These are phyloP conservation scores for Odiellus spinosus DNA, from an alignment of 2,888 invertebrate genomes.

Conservation along the genomic window DNA sequence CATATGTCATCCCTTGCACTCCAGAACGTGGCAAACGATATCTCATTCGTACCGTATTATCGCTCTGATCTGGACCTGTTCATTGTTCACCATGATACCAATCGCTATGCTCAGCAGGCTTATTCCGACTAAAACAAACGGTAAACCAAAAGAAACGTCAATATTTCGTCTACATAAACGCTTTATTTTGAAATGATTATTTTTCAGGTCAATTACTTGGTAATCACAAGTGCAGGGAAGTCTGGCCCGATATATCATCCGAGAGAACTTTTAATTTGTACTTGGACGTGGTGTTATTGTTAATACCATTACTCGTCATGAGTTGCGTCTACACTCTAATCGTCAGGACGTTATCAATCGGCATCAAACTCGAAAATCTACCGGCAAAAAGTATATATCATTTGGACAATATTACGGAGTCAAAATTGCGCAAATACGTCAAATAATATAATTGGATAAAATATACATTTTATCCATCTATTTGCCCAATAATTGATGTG, in stretches of 20 bases:
- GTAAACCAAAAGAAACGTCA: no score
- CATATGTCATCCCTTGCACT: slow-evolving; percentile 56
- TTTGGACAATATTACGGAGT: no score
- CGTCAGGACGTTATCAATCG: slow-evolving; percentile 36
- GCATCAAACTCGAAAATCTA: slow-evolving; percentile 4
- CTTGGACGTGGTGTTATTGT: slow-evolving; percentile 44
- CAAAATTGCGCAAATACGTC: no score
- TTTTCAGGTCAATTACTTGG: slow-evolving; percentile 31
- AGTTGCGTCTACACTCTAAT: slow-evolving; percentile 46
- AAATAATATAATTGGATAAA: no score
- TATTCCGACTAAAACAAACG: slow-evolving; percentile 33
- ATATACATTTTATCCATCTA: no score
- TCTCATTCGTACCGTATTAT: slow-evolving; percentile 57
- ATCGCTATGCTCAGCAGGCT: slow-evolving; percentile 43
- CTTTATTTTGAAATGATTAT: no score
- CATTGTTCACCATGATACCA: slow-evolving; percentile 47
- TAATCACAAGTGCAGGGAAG: slow-evolving; percentile 44
- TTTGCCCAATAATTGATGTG: no score
- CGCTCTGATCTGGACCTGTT: slow-evolving; percentile 45
- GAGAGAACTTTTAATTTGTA: slow-evolving; percentile 45
- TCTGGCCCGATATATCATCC: slow-evolving; percentile 39
- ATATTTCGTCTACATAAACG: no score
- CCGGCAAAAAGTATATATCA: no score
- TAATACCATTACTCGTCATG: slow-evolving; percentile 48
- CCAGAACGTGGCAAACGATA: slow-evolving; percentile 56